Base-by-base conservation (phyloP, 2,797 vertebrate species). In the Eulemur rubriventer region DNA sequence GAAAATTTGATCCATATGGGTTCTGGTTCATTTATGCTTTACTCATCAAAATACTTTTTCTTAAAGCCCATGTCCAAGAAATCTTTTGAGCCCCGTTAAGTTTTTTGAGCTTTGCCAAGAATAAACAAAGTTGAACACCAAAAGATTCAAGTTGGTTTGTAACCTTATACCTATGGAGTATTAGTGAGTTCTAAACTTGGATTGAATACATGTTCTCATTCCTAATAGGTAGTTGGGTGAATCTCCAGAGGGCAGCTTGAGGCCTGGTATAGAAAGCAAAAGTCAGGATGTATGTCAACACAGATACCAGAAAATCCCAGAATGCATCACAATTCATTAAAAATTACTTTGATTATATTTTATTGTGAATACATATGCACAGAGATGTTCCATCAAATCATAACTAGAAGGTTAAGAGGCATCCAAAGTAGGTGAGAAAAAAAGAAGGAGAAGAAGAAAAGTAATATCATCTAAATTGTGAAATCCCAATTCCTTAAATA, bases 1-100 rank as follows among this genome's bases (percentile, higher is more conserved):
- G 94, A 95, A 98, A 98, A 98, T 98, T 95, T 95, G 96, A 97
- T 97, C 98, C 97, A 97, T 97, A 96, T 98, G 98, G 93, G 95
- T 97, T 98, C 94, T 97, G 96, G 97, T 96, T 97, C 97, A 97
- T 96, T 98, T 98, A 92, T 96, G 96, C 95, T 97, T 97, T 97
- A 94, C 95, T 97, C 98, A 98, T 97, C 97, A 98, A 97, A 98
- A 97, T 87, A 67, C 72, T 96, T 93, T 98, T 94, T 95, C 96
- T 95, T 95, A 76, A 97, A 97, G 95, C 91, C 94, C 96, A 95
- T 96, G 95, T 96, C 97, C 97, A 97, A 96, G 95, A 97, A 97
- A 97, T 97, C 93, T 96, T 97, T 98, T 94, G 91, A 98, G 96
- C 35, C 80, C 91, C 0, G 67, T 96, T 94, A 96, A 96, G 93